These are phyloP conservation scores for Cistogaster globosa DNA, from an alignment of 2,888 invertebrate species.

Conservation along the genomic window DNA sequence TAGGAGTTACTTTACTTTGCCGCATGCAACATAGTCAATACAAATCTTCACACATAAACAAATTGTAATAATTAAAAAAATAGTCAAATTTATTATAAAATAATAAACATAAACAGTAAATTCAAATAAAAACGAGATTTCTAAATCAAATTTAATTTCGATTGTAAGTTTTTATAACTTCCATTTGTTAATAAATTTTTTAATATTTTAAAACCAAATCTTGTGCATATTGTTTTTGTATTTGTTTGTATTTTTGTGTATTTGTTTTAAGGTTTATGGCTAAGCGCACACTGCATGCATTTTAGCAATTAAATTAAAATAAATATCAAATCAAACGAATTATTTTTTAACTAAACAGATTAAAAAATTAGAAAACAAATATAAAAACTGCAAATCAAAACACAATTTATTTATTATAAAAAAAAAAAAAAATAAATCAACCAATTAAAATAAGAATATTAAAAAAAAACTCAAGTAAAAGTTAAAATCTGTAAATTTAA, in stretches of 20 bases:
- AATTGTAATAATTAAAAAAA: no score
- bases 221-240: constrained; percentile 1
- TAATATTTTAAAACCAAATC: constrained; percentile 9
- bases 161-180: constrained; percentile 14
- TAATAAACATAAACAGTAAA: not conserved
- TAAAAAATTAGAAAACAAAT: constrained; percentile 44
- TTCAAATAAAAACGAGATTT: not conserved
- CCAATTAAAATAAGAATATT: constrained; percentile 43
- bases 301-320: constrained; percentile 76
- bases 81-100: no score
- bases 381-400: constrained; percentile 71
- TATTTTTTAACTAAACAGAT: constrained; percentile 47
- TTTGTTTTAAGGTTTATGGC: not conserved
- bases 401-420: constrained; percentile 71
- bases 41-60: no score
- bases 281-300: not conserved
- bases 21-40: no score
- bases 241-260: not conserved
- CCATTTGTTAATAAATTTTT: constrained; percentile 37
- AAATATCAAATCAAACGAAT: constrained; percentile 71
- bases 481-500: no score
- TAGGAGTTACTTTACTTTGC: no score
- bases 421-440: constrained; percentile 67
- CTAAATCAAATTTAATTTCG: constrained; percentile 5
- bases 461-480: not conserved